Base-by-base conservation (phyloP, 2,797 vertebrate genomes). In the Dallia pectoralis region DNA sequence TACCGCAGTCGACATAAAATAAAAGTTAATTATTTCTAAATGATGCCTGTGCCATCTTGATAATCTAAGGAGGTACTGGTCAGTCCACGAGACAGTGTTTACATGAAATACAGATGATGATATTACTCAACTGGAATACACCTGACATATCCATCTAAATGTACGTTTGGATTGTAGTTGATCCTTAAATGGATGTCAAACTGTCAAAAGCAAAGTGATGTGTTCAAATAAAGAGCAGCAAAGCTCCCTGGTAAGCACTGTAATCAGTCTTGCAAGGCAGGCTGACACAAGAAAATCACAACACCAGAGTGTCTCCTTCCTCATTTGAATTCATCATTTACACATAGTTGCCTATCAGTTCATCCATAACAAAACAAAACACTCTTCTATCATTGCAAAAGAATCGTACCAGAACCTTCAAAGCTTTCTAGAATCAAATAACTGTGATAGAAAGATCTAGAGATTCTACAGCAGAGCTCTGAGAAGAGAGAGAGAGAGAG, bases 401-500 rank as follows among this genome's bases (percentile, higher is more conserved):
- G 32, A 22, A 4, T 7, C 19, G 30, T 12, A 22, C 19, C 68
- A 25, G 67, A 33, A 90, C 87, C 88, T 90, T 90, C 82, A 89
- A 82, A 89, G 82, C 74, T 78, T 83, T 90, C 73, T 78, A 79
- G 76, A 86, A 87, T 81, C 79, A 65, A 48, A 66, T 67, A 74
- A 77, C 84, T 85, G 12, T 72, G n/a, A n/a, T n/a, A n/a, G n/a
- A n/a, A n/a, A n/a, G n/a, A n/a, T n/a, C n/a, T n/a, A n/a, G n/a
- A n/a, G n/a, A n/a, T 77, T 90, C 93, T 92, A 91, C 93, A 93
- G 90, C 87, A 87, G 87, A 92, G 88, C 88, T 82, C 88, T 80
- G 85, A 87, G 86, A 11, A 25, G 0, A 25, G 53, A 56, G 0
- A 56, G 1, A 59, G n/a, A 59, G 0, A 59, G 3, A 59, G 0